Percentiles rank a stretch among this genome's conserved stretches.
These are phyloP conservation scores for Platorchestia sp. DNA, from an alignment of 1,140 invertebrate genomes.

Conservation along the genomic window DNA sequence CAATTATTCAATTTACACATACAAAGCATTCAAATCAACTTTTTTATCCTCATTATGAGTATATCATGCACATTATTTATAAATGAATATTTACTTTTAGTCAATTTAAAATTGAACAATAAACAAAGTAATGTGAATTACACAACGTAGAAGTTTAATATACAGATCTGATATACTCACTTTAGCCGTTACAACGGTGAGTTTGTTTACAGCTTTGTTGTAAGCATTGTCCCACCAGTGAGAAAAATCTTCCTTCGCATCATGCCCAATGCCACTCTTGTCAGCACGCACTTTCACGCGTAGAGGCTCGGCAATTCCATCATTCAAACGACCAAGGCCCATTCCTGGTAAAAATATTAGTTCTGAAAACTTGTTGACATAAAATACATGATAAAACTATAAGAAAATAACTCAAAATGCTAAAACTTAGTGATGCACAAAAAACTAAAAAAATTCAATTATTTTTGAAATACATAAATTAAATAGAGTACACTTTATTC, in stretches of 20 bases:
- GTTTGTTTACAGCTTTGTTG: slow-evolving; percentile 16
- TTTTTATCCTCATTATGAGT: no score
- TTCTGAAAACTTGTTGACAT: no score
- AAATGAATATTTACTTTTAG: background rate
- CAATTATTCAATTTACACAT: no score
- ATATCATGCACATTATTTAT: no score
- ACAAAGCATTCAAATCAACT: no score
- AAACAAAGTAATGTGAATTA: background rate
- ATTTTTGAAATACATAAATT: no score
- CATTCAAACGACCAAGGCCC: slow-evolving; percentile 24
- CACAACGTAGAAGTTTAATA: background rate
- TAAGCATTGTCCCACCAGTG: slow-evolving; percentile 47
- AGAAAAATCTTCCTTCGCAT: background rate
- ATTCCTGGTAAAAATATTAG: background rate
- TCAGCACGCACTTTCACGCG: background rate
- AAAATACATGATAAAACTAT: no score
- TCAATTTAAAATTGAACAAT: background rate
- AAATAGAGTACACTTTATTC: no score
- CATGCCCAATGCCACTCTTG: slow-evolving; percentile 46
- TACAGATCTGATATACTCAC: background rate
- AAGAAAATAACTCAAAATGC: no score
- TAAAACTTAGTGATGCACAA: no score
- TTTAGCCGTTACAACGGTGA: background rate
- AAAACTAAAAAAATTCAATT: no score
- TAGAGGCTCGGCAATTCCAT: slow-evolving; percentile 23